Percentiles rank a stretch among this genome's conserved stretches.
These are phyloP conservation scores for Cheilinus undulatus DNA, from an alignment of 2,113 vertebrate species.

Conservation along the genomic window DNA sequence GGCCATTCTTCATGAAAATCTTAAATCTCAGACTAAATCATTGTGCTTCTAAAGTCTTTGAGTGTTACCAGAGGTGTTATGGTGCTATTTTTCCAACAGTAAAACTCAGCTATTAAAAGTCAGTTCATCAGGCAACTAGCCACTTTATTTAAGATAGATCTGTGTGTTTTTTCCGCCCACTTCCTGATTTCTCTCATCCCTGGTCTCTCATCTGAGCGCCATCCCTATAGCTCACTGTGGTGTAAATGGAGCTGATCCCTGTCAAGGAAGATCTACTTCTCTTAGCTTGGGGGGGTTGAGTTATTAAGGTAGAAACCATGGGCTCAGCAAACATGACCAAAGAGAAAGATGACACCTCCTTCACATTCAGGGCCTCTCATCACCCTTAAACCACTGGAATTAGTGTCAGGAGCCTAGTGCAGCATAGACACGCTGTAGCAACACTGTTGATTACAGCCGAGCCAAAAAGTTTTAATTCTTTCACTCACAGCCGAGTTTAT, in stretches of 20 bases:
- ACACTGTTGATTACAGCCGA: constrained; percentile 2
- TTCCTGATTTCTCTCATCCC: constrained; percentile 36
- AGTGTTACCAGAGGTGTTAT: constrained; percentile 2
- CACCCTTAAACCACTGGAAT: constrained; percentile 62
- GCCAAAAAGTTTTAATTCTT: not conserved
- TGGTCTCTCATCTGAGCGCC: not conserved
- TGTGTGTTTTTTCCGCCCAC: constrained; percentile 20
- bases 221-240: not conserved
- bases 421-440: constrained; percentile 4
- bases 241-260: constrained; percentile 49
- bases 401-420: constrained; percentile 50
- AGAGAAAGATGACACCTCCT: constrained; percentile 67
- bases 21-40: constrained; percentile 6
- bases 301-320: constrained; percentile 66
- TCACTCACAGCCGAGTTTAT: constrained; percentile 12
- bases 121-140: constrained; percentile 25
- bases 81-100: not conserved
- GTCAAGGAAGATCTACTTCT: constrained; percentile 51
- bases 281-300: constrained; percentile 33
- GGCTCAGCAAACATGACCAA: constrained; percentile 73
- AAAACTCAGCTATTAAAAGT: constrained; percentile 16
- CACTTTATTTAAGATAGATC: constrained; percentile 42
- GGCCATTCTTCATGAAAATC: constrained; percentile 10
- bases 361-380: constrained; percentile 66
- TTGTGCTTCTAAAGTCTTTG: not conserved